Percentiles rank a stretch among this genome's conserved stretches.
These are phyloP conservation scores for Zosterops japonicus DNA, from an alignment of 2,113 vertebrate species.

Conservation along the genomic window DNA sequence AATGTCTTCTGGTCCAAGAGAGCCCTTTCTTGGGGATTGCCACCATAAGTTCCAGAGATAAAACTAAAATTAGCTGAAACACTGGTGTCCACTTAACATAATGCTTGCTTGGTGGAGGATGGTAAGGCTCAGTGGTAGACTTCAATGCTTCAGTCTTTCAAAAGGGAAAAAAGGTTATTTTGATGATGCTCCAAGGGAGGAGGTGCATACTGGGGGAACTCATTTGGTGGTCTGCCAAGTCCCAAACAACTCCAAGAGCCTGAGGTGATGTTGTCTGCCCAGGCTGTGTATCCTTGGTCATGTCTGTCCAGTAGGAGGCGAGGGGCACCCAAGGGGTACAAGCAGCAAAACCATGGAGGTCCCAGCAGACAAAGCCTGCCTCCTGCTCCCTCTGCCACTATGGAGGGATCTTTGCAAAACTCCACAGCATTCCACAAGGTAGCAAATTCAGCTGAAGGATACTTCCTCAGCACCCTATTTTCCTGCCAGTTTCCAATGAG, in stretches of 20 bases:
- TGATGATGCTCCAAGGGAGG: background rate
- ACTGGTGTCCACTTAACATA: background rate
- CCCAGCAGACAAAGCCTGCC: background rate
- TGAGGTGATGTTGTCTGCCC: background rate
- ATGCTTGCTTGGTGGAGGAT: background rate
- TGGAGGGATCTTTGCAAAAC: background rate
- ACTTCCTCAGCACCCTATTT: background rate
- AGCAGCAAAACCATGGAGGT: accelerated
- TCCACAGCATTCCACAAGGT: background rate
- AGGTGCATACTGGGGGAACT: background rate
- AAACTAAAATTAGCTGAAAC: background rate
- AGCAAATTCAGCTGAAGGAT: conserved; percentile 7
- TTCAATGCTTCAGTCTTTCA: background rate
- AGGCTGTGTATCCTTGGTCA: background rate
- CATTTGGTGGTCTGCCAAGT: background rate
- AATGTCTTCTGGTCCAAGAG: background rate
- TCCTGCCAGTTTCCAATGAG: background rate
- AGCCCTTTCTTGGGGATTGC: background rate
- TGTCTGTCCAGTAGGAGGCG: background rate
- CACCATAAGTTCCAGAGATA: background rate
- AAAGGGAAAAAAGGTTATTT: background rate
- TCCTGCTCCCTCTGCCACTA: background rate
- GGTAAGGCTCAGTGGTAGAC: background rate
- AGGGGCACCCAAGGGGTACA: accelerated
- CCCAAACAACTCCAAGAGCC: background rate